Conservation (phyloP, 2,113 vertebrate species). For the Ginglymostoma cirratum region DNA sequence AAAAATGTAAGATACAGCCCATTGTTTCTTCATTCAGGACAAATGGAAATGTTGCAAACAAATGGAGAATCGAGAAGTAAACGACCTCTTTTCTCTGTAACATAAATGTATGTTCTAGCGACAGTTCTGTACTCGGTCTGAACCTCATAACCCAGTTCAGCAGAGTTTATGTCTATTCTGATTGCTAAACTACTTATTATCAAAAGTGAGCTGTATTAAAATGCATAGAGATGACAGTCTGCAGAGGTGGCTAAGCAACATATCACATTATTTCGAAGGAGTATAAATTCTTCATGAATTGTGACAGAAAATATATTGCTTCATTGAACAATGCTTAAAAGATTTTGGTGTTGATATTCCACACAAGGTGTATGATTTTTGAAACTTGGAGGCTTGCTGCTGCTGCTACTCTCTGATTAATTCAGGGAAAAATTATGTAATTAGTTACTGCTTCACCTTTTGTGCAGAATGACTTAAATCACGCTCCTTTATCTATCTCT, state of each 20-base stretch:
- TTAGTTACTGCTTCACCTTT: not conserved
- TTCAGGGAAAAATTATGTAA: not conserved
- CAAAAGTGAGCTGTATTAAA: not conserved
- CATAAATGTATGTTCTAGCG: not conserved
- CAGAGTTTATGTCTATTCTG: not conserved
- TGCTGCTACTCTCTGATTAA: not conserved
- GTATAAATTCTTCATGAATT: conserved; percentile 19
- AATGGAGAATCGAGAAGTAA: not conserved
- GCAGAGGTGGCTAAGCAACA: not conserved
- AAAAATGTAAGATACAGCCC: too few species aligned
- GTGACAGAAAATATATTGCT: not conserved
- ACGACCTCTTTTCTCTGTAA: not conserved
- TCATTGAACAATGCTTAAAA: conserved; percentile 10
- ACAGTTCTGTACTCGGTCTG: not conserved
- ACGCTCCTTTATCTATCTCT: not conserved
- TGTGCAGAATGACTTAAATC: not conserved
- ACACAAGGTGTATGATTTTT: not conserved
- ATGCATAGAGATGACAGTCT: not conserved
- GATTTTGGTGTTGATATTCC: conserved; percentile 10
- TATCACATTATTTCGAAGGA: not conserved
- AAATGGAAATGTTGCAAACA: not conserved
- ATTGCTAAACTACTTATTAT: not conserved
- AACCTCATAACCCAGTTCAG: not conserved
- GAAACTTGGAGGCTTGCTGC: not conserved
- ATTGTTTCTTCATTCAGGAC: not conserved